phyloP scores from a whole-genome alignment of 2,113 vertebrate genomes.

The Illadopsis cleaveri region DNA sequence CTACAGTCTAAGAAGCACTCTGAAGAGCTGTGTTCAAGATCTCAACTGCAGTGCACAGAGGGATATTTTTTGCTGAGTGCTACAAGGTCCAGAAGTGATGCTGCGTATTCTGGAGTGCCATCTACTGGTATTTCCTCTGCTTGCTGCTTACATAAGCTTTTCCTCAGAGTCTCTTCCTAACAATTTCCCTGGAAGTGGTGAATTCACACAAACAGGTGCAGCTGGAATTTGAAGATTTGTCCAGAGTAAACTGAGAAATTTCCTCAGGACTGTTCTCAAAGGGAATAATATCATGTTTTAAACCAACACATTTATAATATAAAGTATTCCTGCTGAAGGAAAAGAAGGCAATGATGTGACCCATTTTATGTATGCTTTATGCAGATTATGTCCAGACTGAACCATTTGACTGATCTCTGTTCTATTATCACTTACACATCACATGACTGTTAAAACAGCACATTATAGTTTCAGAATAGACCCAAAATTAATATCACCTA shows the following conservation, averaged over 20 bases:
- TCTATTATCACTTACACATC: not conserved
- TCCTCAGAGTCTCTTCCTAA: not conserved
- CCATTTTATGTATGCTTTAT: not conserved
- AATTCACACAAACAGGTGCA: not conserved
- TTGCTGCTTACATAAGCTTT: constrained; percentile 19
- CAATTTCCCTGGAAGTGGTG: not conserved
- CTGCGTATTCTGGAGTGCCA: constrained; percentile 41
- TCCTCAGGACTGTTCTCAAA: not conserved
- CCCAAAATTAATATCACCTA: not conserved
- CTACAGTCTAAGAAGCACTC: not conserved
- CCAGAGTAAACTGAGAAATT: not conserved
- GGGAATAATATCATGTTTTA: not conserved
- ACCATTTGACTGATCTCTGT: not conserved
- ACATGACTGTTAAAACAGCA: not conserved
- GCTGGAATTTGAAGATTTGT: not conserved
- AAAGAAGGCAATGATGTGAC: not conserved
- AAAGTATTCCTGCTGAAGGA: not conserved
- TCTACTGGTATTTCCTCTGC: constrained; percentile 34
- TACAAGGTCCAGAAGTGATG: not conserved
- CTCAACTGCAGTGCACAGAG: not conserved
- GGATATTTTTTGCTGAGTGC: not conserved
- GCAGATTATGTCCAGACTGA: not conserved
- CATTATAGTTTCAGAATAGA: not conserved
- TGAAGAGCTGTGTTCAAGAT: not conserved
- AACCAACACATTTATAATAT: not conserved